A percentile compares a stretch with the other conserved stretches of the same genome.
Conservation (phyloP, 2,888 invertebrate species). For the Prionchulus punctatus region DNA sequence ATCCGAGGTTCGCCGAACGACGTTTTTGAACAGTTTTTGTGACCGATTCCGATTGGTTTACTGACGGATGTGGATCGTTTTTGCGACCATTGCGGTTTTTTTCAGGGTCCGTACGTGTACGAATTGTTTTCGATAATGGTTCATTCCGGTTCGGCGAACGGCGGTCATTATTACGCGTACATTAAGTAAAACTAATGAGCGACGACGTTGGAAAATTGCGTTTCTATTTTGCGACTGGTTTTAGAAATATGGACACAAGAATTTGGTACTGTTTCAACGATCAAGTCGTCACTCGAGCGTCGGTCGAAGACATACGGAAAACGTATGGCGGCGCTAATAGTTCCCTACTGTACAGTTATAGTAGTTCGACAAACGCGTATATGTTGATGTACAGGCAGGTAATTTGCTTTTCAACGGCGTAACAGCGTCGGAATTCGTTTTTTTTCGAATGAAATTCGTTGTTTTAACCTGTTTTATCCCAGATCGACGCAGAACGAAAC, state of each 20-base stretch:
- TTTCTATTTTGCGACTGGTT: constrained; percentile 13
- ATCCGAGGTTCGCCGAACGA: not conserved
- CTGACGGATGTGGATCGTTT: not conserved
- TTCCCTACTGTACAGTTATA: constrained; percentile 42
- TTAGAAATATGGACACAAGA: constrained; percentile 41
- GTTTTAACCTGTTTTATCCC: constrained; percentile 11
- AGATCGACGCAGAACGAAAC: constrained; percentile 27
- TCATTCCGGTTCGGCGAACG: constrained; percentile 72
- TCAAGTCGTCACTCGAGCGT: constrained; percentile 51
- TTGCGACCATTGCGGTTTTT: not conserved
- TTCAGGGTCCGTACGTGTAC: constrained; percentile 53
- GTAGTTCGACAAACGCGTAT: constrained; percentile 68
- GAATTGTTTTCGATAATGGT: constrained; percentile 80
- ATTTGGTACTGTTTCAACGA: constrained; percentile 79
- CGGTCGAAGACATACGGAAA: constrained; percentile 54
- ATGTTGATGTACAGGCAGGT: constrained; percentile 71
- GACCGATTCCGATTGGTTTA: not conserved
- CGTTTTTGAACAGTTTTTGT: not conserved
- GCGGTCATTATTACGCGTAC: constrained; percentile 79
- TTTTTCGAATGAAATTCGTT: not conserved
- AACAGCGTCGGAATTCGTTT: not conserved
- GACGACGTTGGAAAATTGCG: too few species aligned
- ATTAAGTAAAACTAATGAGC: constrained; percentile 52
- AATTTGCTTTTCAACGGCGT: not conserved
- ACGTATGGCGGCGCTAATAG: constrained; percentile 58